Evolutionary conservation across 2,113 vertebrate species (phyloP).

Genomic region (Rana temporaria): DNA sequence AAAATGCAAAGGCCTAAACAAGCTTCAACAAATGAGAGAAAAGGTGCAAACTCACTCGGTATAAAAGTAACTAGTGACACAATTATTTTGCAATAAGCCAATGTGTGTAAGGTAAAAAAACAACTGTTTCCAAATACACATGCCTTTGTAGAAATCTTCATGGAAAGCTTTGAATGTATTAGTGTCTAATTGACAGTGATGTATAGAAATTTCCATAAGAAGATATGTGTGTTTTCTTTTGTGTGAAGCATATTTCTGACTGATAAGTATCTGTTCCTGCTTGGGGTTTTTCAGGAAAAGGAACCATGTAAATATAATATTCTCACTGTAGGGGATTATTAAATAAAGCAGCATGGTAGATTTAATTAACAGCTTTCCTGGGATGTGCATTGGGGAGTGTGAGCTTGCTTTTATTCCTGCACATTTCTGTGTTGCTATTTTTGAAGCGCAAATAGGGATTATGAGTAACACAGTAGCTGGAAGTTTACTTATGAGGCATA

Average conservation of each 20-base stretch:
- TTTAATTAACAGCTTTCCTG: constrained; percentile 42
- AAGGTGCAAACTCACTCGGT: too few species aligned
- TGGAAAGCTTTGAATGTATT: too few species aligned
- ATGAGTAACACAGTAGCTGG: constrained; percentile 15
- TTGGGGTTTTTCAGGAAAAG: neutral
- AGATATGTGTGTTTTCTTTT: neutral
- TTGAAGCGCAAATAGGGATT: constrained; percentile 6
- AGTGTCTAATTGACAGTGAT: too few species aligned
- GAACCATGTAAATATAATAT: constrained; percentile 29
- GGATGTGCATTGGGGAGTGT: constrained; percentile 10
- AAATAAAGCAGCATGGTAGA: constrained; percentile 42
- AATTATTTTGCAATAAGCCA: too few species aligned
- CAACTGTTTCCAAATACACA: too few species aligned
- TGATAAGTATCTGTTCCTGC: neutral
- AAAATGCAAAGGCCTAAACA: too few species aligned
- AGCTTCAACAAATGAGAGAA: too few species aligned
- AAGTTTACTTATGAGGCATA: neutral
- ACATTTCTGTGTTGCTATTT: constrained; percentile 16
- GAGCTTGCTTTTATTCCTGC: constrained; percentile 14
- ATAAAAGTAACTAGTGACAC: too few species aligned
- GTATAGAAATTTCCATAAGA: too few species aligned
- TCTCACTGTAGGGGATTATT: constrained; percentile 35
- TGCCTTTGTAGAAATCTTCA: too few species aligned
- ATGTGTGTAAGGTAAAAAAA: too few species aligned
- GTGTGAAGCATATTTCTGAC: constrained; percentile 1